phyloP scores from a whole-genome alignment of 2,113 vertebrate species.

The Cebus imitator region DNA sequence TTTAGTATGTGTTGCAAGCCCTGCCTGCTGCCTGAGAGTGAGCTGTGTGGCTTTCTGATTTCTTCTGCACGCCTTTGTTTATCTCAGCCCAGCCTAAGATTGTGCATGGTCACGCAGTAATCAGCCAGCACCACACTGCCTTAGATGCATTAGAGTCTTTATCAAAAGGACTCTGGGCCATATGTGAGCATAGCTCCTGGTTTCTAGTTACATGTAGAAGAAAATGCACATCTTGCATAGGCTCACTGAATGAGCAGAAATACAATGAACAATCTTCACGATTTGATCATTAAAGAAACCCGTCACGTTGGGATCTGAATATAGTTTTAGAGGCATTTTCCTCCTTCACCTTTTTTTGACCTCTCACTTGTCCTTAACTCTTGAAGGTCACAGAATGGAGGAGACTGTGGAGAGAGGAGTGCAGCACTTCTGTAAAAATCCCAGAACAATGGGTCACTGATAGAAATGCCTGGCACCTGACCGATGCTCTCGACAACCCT shows the following conservation, averaged over 20 bases:
- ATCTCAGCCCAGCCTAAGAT: background rate
- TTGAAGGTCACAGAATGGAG: background rate
- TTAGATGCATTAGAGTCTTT: background rate
- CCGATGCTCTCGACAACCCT: background rate
- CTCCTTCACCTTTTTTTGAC: background rate
- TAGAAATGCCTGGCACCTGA: background rate
- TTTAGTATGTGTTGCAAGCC: background rate
- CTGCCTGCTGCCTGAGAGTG: conserved; percentile 20
- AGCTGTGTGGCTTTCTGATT: conserved; percentile 28
- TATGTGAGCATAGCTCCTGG: background rate
- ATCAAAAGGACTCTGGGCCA: background rate
- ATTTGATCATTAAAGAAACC: background rate
- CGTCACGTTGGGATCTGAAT: background rate
- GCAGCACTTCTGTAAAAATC: background rate
- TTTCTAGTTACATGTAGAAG: background rate
- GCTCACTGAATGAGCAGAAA: conserved; percentile 7
- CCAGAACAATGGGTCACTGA: background rate
- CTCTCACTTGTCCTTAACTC: background rate
- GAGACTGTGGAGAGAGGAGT: background rate
- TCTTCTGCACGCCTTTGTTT: conserved; percentile 47
- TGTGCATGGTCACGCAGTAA: background rate
- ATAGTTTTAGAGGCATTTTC: background rate
- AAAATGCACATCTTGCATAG: background rate
- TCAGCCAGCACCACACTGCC: background rate
- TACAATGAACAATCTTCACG: background rate